Conservation (phyloP, 2,797 vertebrate genomes). For the Linurgus olivaceus region DNA sequence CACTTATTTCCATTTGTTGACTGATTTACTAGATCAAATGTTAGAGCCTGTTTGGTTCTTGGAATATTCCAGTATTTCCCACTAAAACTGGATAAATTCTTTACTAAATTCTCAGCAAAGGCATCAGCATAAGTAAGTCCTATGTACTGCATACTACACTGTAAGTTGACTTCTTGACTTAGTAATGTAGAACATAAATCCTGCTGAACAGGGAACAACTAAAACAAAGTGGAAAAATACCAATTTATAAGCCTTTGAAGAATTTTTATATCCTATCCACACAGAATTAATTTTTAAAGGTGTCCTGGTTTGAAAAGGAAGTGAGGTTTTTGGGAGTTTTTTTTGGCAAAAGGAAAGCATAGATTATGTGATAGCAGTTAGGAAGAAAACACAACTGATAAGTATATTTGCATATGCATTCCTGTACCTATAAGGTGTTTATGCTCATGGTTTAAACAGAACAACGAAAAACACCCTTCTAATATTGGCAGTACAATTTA, state of each 20-base stretch:
- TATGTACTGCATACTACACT: not conserved
- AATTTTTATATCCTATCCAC: accelerated
- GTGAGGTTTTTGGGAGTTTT: too few species aligned
- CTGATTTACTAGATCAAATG: not conserved
- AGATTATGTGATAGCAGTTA: not conserved
- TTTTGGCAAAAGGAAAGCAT: not conserved
- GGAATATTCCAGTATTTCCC: not conserved
- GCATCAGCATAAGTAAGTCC: not conserved
- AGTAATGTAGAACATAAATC: not conserved
- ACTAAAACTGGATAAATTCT: not conserved
- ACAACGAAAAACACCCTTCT: not conserved
- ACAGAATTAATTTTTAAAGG: not conserved
- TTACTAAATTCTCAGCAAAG: not conserved
- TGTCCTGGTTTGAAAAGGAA: too few species aligned
- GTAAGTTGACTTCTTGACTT: not conserved
- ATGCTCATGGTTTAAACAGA: not conserved
- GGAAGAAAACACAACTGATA: not conserved
- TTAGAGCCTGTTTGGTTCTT: not conserved
- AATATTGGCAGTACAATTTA: not conserved
- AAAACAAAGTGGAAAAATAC: not conserved
- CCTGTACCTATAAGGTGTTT: not conserved
- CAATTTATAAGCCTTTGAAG: not conserved
- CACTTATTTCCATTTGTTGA: not conserved
- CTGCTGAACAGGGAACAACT: not conserved
- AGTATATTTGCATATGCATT: not conserved